Evolutionary conservation across 2,888 invertebrate species (phyloP), one percentile per base, ranked within the genome.

Genomic region (Thecocarcelia acutangulata): DNA sequence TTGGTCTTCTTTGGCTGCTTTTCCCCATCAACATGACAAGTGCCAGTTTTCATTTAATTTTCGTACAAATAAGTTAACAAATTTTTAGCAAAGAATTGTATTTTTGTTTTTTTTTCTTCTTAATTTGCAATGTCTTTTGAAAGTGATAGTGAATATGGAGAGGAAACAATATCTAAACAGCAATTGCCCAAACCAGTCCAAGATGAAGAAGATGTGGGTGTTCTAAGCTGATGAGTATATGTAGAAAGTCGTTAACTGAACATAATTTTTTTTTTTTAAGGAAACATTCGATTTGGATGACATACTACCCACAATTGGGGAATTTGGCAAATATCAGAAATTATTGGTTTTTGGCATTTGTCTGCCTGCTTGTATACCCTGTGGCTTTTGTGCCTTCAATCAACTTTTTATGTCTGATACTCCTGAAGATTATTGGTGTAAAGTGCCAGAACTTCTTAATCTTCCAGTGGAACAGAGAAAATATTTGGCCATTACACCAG

Each of bases 331-430:
- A 46, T 97, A 97, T 90, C 97, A 98, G 89, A 96, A 96, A 89
- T 91, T 95, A 68, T 91, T 97, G 80, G 92, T 97, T 21, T 96
- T 96, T 94, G 92, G 97, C 68, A 95, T 98, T 77, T 96, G 97
- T 87, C 91, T 97, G 82, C 96, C 97, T 15, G 96, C 97, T 3
- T 96, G 97, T 87, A 93, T 97, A 85, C 96, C 97, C 0, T 97
- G 97, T 87, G 97, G 97, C 37, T 97, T 97, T 91, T 96, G 96
- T 90, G 97, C 97, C 4, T 97, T 97, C 91, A 97, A 97, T 91
- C 97, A 97, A 91, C 93, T 97, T 44, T 97, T 98, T 91, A 97
- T 97, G 96, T 94, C 97, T n/a, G 95, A 96, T 86, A 93, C 94
- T 42, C 97, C 97, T 0, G 94, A 95, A 44, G 94, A 95, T 52